phyloP scores from a whole-genome alignment of 2,113 vertebrate species.

The Callaeas wilsoni region DNA sequence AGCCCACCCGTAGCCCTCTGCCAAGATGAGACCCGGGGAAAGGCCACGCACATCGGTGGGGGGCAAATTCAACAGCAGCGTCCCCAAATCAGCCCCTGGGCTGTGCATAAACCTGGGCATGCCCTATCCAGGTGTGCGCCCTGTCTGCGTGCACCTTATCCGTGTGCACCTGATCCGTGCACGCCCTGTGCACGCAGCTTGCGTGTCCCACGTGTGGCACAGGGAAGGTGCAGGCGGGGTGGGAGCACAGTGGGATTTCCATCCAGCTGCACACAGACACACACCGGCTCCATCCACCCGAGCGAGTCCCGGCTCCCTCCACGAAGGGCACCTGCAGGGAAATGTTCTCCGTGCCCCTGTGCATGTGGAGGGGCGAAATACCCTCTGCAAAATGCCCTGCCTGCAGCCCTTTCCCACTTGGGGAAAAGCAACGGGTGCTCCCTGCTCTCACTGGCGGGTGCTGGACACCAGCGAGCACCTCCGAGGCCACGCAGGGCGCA shows the following conservation, averaged over 20 bases:
- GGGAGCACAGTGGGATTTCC: accelerated
- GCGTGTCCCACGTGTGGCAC: background rate
- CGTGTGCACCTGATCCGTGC: accelerated
- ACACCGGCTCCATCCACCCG: accelerated
- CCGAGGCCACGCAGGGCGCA: accelerated
- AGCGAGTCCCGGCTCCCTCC: background rate
- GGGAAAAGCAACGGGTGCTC: accelerated
- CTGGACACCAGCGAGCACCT: background rate
- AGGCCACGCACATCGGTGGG: accelerated
- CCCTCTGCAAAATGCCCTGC: accelerated
- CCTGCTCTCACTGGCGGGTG: accelerated
- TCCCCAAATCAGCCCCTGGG: background rate
- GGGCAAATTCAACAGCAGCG: background rate
- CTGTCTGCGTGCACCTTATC: background rate
- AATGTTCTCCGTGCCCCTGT: accelerated
- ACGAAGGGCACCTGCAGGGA: accelerated
- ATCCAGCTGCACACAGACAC: accelerated
- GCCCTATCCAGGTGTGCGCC: background rate
- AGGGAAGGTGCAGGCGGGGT: accelerated
- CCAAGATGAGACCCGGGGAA: background rate
- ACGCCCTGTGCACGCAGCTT: accelerated
- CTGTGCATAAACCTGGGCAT: accelerated
- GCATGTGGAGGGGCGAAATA: accelerated
- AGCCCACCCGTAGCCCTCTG: background rate
- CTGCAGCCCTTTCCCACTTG: accelerated